Evolutionary conservation across 2,888 invertebrate genomes (phyloP).

Genomic region (Ichneumoninae sp.): DNA sequence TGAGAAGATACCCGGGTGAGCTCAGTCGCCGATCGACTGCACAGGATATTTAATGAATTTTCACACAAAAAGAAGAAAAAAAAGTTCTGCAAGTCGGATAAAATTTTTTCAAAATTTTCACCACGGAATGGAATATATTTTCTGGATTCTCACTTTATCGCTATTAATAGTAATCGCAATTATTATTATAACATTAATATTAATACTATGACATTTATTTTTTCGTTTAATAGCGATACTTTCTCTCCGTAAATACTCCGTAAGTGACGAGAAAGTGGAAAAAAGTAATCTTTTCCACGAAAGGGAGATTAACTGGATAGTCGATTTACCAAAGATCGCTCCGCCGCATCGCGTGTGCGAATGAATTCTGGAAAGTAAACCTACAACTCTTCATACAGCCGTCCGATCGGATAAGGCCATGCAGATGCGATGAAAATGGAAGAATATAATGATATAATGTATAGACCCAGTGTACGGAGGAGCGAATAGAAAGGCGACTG

Average conservation of each 20-base stretch:
- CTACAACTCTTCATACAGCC: constrained; percentile 2
- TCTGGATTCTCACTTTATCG: too few relatives aligned
- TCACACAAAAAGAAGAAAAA: neutral
- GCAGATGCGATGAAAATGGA: constrained; percentile 1
- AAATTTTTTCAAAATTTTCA: too few relatives aligned
- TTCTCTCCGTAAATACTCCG: too few relatives aligned
- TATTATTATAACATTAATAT: too few relatives aligned
- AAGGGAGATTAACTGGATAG: neutral
- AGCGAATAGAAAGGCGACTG: constrained; percentile 42
- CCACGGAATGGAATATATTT: too few relatives aligned
- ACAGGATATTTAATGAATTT: neutral
- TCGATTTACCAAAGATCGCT: neutral
- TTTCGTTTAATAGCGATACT: too few relatives aligned
- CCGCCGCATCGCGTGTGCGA: neutral
- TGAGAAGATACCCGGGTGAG: neutral
- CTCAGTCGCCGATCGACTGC: neutral
- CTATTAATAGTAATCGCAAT: too few relatives aligned
- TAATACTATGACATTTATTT: too few relatives aligned
- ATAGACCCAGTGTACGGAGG: constrained; percentile 4
- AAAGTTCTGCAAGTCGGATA: too few relatives aligned
- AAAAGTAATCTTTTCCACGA: neutral
- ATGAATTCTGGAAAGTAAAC: neutral
- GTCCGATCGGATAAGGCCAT: neutral
- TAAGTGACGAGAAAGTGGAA: too few relatives aligned
- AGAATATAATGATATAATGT: constrained; percentile 31